Conservation (phyloP, 2,888 invertebrate species). For the Nemotelus pantherinus region DNA sequence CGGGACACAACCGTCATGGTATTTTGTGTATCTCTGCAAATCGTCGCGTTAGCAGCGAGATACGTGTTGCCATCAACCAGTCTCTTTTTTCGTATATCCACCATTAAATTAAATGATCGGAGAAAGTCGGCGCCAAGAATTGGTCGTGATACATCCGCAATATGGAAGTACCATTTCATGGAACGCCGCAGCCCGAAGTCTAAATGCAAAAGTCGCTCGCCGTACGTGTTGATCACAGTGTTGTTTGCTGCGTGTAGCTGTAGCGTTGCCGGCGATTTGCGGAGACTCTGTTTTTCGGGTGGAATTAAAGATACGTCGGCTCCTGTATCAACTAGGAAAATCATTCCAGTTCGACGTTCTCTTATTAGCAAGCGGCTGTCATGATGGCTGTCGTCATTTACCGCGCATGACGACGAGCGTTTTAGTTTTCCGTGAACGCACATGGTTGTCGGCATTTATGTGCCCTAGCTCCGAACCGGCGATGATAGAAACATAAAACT, state of each 20-base stretch:
- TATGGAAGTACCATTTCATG: constrained; percentile 6
- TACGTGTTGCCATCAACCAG: constrained; percentile 13
- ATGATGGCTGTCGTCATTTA: too few species aligned
- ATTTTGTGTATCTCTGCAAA: not conserved
- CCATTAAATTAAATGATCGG: not conserved
- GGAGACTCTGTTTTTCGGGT: not conserved
- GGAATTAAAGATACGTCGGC: not conserved
- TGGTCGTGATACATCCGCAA: not conserved
- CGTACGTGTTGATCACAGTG: not conserved
- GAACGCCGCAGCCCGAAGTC: constrained; percentile 3
- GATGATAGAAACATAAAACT: too few species aligned
- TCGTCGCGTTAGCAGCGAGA: not conserved
- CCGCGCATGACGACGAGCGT: too few species aligned
- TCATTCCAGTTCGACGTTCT: too few species aligned
- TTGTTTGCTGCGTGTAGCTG: constrained; percentile 11
- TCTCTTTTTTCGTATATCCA: constrained; percentile 14
- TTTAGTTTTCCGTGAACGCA: too few species aligned
- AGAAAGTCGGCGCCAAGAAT: constrained; percentile 24
- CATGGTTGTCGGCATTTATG: too few species aligned
- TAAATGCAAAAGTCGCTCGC: not conserved
- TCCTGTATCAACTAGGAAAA: not conserved
- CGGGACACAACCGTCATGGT: not conserved
- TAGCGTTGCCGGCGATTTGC: not conserved
- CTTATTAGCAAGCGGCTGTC: too few species aligned
- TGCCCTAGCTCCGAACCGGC: too few species aligned